Percentiles rank a stretch among this genome's conserved stretches.
phyloP scores from a whole-genome alignment of 2,888 invertebrate species.

The Lasioglossum villosulum region DNA sequence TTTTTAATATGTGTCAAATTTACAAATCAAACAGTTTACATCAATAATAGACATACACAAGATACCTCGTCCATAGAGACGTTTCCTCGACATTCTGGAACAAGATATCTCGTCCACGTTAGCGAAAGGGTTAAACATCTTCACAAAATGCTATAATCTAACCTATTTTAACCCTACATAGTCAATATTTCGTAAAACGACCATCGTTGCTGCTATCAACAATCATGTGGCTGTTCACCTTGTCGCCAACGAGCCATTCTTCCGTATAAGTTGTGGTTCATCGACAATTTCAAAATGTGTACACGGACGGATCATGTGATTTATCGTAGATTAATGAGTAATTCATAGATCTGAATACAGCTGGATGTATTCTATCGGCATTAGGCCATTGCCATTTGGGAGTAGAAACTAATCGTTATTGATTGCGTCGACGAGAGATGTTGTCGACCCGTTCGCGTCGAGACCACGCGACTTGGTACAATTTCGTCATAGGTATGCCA shows the following conservation, averaged over 20 bases:
- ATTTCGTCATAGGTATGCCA: not conserved
- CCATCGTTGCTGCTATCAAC: too few relatives aligned
- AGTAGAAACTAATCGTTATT: conserved; percentile 42
- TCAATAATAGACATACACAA: too few relatives aligned
- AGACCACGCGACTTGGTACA: not conserved
- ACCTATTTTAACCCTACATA: too few relatives aligned
- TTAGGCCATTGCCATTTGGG: conserved; percentile 17
- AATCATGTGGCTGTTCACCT: not conserved
- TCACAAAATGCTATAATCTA: too few relatives aligned
- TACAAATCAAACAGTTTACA: too few relatives aligned
- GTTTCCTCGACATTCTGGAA: too few relatives aligned
- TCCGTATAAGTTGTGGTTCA: conserved; percentile 19
- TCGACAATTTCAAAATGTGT: conserved; percentile 24
- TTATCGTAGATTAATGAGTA: conserved; percentile 49
- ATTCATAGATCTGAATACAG: conserved; percentile 50
- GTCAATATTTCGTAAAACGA: too few relatives aligned
- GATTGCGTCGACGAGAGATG: conserved; percentile 18
- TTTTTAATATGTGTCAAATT: too few relatives aligned
- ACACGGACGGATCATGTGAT: conserved; percentile 32
- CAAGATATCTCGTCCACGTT: too few relatives aligned
- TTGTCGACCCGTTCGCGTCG: not conserved
- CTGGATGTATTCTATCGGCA: conserved; percentile 29
- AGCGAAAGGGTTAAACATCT: too few relatives aligned
- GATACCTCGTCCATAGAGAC: too few relatives aligned
- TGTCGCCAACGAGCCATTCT: conserved; percentile 30